Percentiles rank a stretch among this genome's conserved stretches.
These are phyloP conservation scores for Pipistrellus kuhlii DNA, from an alignment of 2,797 vertebrate genomes.

Conservation along the genomic window DNA sequence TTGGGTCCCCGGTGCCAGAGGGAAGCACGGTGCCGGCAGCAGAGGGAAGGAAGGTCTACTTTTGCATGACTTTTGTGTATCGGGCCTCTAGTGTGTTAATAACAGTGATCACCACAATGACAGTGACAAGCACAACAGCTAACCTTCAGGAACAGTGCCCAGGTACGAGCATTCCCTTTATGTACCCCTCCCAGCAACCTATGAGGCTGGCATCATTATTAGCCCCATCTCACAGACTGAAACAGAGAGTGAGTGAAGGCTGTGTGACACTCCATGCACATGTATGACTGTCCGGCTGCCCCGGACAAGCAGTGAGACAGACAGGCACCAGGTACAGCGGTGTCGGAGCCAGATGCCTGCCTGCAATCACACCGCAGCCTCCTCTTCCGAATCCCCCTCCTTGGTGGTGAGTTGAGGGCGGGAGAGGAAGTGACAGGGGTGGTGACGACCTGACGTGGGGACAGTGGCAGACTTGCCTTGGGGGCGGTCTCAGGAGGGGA, in stretches of 20 bases:
- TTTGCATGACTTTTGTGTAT: too few relatives aligned
- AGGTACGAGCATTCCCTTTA: neutral
- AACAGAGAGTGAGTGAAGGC: rapidly evolving
- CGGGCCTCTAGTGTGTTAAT: neutral
- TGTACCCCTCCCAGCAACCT: neutral
- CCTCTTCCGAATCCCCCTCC: neutral
- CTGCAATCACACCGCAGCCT: neutral
- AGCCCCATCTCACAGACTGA: neutral
- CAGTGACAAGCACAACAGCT: neutral
- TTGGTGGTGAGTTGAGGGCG: neutral
- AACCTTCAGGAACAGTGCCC: neutral
- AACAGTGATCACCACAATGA: neutral
- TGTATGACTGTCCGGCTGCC: rapidly evolving
- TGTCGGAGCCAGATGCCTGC: neutral
- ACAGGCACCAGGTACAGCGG: neutral
- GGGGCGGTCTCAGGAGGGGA: neutral
- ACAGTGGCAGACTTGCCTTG: neutral
- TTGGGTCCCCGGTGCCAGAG: too few relatives aligned
- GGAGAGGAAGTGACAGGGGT: neutral
- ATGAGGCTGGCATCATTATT: neutral
- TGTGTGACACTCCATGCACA: neutral
- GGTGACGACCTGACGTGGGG: neutral
- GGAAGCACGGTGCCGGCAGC: too few relatives aligned
- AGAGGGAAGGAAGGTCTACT: too few relatives aligned
- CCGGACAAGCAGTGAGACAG: neutral